Percentiles rank a stretch among this genome's conserved stretches.
Evolutionary conservation across 2,113 vertebrate genomes (phyloP).

Genomic region (Seriola aureovittata): DNA sequence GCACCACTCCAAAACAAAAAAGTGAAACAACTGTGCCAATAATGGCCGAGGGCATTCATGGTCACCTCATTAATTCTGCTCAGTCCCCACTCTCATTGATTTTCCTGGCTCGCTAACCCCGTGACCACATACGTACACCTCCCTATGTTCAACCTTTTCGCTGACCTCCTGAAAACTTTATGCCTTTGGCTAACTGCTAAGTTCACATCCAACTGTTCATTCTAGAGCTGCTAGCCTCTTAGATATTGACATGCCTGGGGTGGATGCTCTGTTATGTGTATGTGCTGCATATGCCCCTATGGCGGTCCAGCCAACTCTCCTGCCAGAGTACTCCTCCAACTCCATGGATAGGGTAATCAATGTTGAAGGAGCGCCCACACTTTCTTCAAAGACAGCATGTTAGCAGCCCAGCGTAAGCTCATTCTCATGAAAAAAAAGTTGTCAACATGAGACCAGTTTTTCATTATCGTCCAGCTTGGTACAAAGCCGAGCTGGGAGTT

Average conservation of each 20-base stretch:
- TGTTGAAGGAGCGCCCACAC: conserved; percentile 75
- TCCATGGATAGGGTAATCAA: conserved; percentile 66
- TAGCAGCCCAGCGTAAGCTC: conserved; percentile 42
- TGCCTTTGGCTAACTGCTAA: conserved; percentile 65
- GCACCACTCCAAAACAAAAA: conserved; percentile 58
- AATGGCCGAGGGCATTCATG: conserved; percentile 47
- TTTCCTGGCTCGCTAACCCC: conserved; percentile 69
- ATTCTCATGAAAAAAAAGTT: conserved; percentile 50
- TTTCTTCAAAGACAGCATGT: conserved; percentile 59
- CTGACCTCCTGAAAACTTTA: conserved; percentile 76
- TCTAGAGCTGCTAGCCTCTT: conserved; percentile 55
- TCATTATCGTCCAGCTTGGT: conserved; percentile 37
- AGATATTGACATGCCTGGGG: conserved; percentile 75
- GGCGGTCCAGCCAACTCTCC: conserved; percentile 66
- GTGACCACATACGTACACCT: conserved; percentile 70
- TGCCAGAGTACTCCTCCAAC: conserved; percentile 67
- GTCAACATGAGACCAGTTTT: conserved; percentile 40
- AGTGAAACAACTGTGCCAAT: conserved; percentile 65
- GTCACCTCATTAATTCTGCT: conserved; percentile 71
- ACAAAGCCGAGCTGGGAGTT: conserved; percentile 13
- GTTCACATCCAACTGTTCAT: conserved; percentile 64
- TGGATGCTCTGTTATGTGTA: conserved; percentile 62
- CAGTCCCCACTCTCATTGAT: conserved; percentile 72
- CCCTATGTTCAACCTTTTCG: conserved; percentile 62
- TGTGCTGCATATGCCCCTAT: conserved; percentile 54